phyloP scores from a whole-genome alignment of 1,140 invertebrate genomes.

The Cyclina sinensis region DNA sequence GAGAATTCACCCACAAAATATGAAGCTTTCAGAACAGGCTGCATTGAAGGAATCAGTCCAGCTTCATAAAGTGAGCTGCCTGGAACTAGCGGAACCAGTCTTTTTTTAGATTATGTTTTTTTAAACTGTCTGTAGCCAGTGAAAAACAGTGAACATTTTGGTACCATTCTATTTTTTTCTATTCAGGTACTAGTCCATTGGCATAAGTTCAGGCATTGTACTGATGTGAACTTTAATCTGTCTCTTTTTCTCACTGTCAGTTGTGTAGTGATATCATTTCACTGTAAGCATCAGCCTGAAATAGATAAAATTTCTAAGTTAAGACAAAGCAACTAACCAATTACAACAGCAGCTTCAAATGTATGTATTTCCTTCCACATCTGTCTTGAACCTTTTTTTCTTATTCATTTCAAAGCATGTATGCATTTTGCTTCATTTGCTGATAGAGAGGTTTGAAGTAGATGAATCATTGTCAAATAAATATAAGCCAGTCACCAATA shows the following conservation, averaged over 20 bases:
- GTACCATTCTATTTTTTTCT: background rate
- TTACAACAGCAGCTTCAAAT: no score
- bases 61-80: background rate
- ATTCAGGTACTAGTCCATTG: background rate
- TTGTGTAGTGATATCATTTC: conserved; percentile 53
- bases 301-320: no score
- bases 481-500: no score
- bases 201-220: background rate
- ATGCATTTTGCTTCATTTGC: no score
- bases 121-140: background rate
- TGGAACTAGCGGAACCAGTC: background rate
- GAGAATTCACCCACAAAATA: background rate
- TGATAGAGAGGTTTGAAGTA: no score
- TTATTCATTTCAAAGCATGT: no score
- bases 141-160: background rate
- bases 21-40: background rate
- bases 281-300: conserved; percentile 47
- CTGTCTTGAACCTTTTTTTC: no score
- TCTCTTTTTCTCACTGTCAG: background rate
- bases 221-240: background rate
- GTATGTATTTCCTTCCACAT: no score
- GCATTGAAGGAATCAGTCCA: background rate
- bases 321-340: no score
- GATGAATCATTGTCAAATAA: no score
- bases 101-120: background rate